These are phyloP conservation scores for Corythoichthys haematopterus DNA, from an alignment of 2,113 vertebrate genomes.

Conservation along the genomic window DNA sequence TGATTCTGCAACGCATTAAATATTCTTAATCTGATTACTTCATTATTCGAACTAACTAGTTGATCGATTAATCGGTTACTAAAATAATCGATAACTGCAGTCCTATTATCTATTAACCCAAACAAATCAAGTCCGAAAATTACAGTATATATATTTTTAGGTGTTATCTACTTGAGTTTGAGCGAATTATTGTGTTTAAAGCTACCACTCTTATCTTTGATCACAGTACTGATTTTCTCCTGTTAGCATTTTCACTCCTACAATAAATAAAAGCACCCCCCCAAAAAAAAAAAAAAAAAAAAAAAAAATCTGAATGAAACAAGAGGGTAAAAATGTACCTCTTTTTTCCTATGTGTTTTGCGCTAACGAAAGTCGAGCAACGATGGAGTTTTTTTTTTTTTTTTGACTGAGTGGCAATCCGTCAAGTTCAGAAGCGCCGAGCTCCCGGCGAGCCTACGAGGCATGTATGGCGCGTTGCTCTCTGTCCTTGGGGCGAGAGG, in stretches of 20 bases:
- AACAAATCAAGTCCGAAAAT: too few relatives aligned
- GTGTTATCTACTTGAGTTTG: too few relatives aligned
- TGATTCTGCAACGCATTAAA: too few relatives aligned
- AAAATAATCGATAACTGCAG: too few relatives aligned
- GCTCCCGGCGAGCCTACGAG: slow-evolving; percentile 4
- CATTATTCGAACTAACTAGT: too few relatives aligned
- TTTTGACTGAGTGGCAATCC: background rate
- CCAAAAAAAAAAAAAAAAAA: background rate
- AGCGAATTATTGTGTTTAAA: too few relatives aligned
- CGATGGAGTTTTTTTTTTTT: background rate
- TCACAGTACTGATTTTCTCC: too few relatives aligned
- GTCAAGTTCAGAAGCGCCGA: background rate
- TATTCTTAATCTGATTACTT: too few relatives aligned
- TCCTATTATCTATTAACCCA: too few relatives aligned
- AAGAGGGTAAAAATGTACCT: background rate
- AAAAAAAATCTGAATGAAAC: background rate
- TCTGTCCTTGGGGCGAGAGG: background rate
- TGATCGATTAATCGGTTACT: too few relatives aligned
- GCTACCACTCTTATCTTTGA: too few relatives aligned
- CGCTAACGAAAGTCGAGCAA: background rate
- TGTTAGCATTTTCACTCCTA: background rate
- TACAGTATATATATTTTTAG: too few relatives aligned
- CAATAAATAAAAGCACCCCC: background rate
- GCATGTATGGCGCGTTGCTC: background rate
- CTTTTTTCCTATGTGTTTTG: background rate